Percentiles rank a stretch among this genome's conserved stretches.
phyloP scores from a whole-genome alignment of 2,888 invertebrate species.

The Tillus elongatus region DNA sequence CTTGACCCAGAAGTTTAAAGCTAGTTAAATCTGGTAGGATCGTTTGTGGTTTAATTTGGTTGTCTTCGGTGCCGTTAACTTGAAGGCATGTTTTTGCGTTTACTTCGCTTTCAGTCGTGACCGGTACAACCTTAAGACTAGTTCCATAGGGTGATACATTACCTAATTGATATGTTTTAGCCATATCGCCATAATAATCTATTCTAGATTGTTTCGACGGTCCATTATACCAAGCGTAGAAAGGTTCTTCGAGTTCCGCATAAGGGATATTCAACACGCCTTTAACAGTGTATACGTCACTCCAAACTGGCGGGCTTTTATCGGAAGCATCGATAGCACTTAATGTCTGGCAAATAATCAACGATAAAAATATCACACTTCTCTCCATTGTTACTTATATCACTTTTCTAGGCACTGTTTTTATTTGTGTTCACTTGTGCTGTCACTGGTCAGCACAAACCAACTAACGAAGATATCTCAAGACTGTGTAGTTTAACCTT shows the following conservation, averaged over 20 bases:
- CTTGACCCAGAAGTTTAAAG: conserved; percentile 59
- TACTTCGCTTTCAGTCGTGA: conserved; percentile 63
- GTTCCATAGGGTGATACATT: conserved; percentile 56
- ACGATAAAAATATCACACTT: no score
- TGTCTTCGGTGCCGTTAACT: conserved; percentile 64
- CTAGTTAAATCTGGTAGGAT: conserved; percentile 73
- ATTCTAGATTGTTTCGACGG: conserved; percentile 70
- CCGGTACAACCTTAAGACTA: conserved; percentile 73
- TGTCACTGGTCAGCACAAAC: no score
- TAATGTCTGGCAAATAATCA: no score
- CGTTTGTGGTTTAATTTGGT: conserved; percentile 57
- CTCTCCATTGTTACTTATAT: no score
- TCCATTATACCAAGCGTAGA: conserved; percentile 78
- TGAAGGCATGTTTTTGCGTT: conserved; percentile 75
- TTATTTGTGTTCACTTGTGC: no score
- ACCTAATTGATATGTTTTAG: conserved; percentile 79
- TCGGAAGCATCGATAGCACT: no score
- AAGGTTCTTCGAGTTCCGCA: conserved; percentile 87
- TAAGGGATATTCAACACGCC: conserved; percentile 82
- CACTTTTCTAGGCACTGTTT: no score
- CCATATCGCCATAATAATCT: conserved; percentile 92
- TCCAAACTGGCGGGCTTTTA: conserved; percentile 53
- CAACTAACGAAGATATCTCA: no score
- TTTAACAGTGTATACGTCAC: conserved; percentile 61
- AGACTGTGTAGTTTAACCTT: no score